phyloP scores from a whole-genome alignment of 53 echinoderm and acorn worm genomes.

The Mesocentrotus franciscanus region DNA sequence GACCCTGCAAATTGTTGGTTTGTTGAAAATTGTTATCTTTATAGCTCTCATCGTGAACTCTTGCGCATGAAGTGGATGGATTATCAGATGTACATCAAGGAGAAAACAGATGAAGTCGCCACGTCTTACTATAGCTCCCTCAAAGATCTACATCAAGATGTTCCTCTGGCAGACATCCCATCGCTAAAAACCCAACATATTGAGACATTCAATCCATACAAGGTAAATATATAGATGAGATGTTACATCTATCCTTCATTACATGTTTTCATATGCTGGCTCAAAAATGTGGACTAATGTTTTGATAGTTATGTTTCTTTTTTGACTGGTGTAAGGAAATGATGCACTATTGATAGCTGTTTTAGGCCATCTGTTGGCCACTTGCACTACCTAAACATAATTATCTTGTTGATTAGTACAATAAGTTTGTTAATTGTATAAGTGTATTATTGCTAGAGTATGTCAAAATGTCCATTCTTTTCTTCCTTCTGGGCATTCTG shows the following conservation, averaged over 20 bases:
- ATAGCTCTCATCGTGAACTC: constrained; percentile 48
- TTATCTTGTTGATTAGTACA: no score
- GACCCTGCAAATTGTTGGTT: background rate
- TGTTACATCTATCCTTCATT: background rate
- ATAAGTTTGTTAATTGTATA: no score
- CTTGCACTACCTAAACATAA: no score
- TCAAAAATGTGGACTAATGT: background rate
- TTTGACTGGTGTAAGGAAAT: background rate
- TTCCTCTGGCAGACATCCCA: constrained; percentile 55
- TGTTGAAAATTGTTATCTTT: background rate
- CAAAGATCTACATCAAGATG: constrained; percentile 46
- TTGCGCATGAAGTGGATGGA: constrained; percentile 62
- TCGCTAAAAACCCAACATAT: constrained; percentile 34
- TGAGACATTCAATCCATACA: constrained; percentile 64
- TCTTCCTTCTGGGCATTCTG: background rate
- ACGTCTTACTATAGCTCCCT: constrained; percentile 50
- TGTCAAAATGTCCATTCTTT: background rate
- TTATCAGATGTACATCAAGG: constrained; percentile 66
- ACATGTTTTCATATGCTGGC: background rate
- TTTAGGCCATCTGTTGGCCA: no score
- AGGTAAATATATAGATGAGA: background rate
- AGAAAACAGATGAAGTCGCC: constrained; percentile 63
- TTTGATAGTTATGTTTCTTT: background rate
- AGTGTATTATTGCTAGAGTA: no score
- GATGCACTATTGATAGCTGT: background rate